phyloP scores from a whole-genome alignment of 2,797 vertebrate species.

The Rhynchonycteris naso region DNA sequence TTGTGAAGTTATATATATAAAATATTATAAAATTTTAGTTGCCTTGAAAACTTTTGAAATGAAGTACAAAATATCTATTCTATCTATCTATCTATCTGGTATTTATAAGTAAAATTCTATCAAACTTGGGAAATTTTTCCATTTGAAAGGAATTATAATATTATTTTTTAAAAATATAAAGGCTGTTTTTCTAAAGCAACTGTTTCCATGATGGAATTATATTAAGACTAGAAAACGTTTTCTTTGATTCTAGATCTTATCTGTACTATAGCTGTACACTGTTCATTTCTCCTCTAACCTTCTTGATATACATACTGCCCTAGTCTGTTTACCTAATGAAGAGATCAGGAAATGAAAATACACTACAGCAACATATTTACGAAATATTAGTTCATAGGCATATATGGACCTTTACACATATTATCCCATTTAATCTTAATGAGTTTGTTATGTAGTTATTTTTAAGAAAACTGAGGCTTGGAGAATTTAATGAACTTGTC shows the following conservation, averaged over 20 bases:
- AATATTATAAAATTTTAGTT: conserved; percentile 42
- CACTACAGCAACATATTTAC: not conserved
- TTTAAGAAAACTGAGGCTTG: not conserved
- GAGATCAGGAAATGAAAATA: not conserved
- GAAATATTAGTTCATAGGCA: not conserved
- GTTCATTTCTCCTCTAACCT: not conserved
- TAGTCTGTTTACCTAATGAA: not conserved
- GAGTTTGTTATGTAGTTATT: not conserved
- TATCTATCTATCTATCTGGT: not conserved
- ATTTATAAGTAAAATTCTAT: not conserved
- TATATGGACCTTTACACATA: not conserved
- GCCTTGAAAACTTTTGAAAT: conserved; percentile 46
- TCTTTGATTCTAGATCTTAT: conserved; percentile 12
- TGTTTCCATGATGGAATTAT: conserved; percentile 11
- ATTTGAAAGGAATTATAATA: not conserved
- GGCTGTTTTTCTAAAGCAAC: not conserved
- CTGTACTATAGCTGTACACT: not conserved
- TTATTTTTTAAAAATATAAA: not conserved
- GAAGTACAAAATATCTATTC: not conserved
- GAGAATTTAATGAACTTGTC: not conserved
- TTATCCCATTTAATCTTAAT: not conserved
- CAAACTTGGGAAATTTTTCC: not conserved
- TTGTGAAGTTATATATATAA: not conserved
- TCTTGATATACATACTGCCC: not conserved
- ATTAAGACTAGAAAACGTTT: not conserved